These are phyloP conservation scores for Malthinus seriepunctatus DNA, from an alignment of 2,888 invertebrate genomes.

Conservation along the genomic window DNA sequence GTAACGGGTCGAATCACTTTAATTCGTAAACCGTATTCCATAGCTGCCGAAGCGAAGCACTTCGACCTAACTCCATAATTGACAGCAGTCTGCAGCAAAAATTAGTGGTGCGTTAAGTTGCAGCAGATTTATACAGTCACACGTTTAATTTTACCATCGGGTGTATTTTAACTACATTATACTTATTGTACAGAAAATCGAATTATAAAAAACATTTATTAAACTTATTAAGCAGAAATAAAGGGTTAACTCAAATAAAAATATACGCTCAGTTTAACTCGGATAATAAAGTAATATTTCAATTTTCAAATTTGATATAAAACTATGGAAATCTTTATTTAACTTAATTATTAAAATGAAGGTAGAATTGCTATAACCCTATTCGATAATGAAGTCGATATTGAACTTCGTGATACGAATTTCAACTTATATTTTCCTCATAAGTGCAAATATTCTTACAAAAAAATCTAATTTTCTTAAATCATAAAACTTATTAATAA, in stretches of 20 bases:
- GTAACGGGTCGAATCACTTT: conserved; percentile 42
- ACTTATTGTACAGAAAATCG: not conserved
- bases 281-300: conserved; percentile 2
- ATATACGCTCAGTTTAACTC: not conserved
- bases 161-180: conserved; percentile 8
- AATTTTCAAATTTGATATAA: conserved; percentile 5
- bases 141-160: conserved; percentile 28
- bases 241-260: not conserved
- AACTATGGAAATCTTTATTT: conserved; percentile 10
- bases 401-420: conserved; percentile 15
- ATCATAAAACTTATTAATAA: no score
- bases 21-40: conserved; percentile 37
- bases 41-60: conserved; percentile 39
- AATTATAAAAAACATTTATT: not conserved
- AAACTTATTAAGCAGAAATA: not conserved
- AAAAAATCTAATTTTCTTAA: conserved; percentile 6
- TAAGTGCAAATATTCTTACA: conserved; percentile 10
- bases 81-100: conserved; percentile 43
- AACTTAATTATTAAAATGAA: conserved; percentile 21
- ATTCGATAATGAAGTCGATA: conserved; percentile 19
- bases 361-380: conserved; percentile 13
- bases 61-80: conserved; percentile 43
- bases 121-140: conserved; percentile 42
- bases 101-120: conserved; percentile 46
- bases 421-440: conserved; percentile 16